Base-by-base conservation (phyloP, 2,113 vertebrate species). In the Sceloporus undulatus region DNA sequence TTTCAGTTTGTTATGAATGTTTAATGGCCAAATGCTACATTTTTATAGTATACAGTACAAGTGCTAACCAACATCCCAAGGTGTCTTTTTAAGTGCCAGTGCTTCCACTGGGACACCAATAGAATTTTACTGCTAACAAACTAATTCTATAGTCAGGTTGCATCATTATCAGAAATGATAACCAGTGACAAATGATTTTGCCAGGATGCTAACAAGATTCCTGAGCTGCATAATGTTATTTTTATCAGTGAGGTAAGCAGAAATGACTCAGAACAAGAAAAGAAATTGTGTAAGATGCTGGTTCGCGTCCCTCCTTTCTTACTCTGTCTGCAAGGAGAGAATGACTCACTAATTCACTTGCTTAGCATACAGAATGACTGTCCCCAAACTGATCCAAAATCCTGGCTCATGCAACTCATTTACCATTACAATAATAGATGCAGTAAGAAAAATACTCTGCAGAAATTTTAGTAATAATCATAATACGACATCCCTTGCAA, bases 271-370 rank as follows among this genome's bases (percentile, higher is more conserved):
- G 88, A 75, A 2, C 9, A 88, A 3, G 79, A 84, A 59, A 56
- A 48, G 34, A 90, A 79, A 79, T 0, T 92, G 71, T 85, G 66
- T 75, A 85, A 88, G 0, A 86, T 71, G 54, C 23, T 86, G 25
- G 42, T 14, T 79, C 54, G 10, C 21, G 70, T 59, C 48, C 2
- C 59, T 19, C 21, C 76, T 62, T 90, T 71, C 86, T 82, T 65
- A 82, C 42, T 85, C 84, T 42, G 87, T 56, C 85, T 82, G 73
- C 62, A 78, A 10, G 52, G 74, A 10, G 56, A 54, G 76, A 85
- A 54, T 93, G 94, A 94, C 82, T 96, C 91, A 94, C 62, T 23
- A 86, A 90, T 38, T 16, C 88, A 89, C 42, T 92, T 82, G 79
- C 82, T n/a, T 91, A 48, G 82, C 89, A 6, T 54, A 82, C 83